Evolutionary conservation across 1,140 invertebrate species (phyloP).

Genomic region (Drosophila funebris): DNA sequence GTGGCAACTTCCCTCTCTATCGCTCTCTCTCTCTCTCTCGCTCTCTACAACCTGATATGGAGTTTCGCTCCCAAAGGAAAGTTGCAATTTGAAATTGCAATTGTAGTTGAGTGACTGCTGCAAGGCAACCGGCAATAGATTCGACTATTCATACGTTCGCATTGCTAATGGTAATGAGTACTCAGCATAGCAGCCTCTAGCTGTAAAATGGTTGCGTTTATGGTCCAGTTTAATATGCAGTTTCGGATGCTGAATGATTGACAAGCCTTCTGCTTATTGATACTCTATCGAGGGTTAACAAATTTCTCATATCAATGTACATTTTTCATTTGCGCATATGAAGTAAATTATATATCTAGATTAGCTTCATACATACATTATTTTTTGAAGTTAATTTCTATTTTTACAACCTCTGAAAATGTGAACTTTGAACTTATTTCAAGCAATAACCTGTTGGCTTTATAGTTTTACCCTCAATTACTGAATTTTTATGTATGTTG

Average conservation of each 20-base stretch:
- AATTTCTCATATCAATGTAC: no score
- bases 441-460: background rate
- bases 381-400: no score
- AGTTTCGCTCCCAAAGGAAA: conserved; percentile 25
- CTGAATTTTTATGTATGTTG: conserved; percentile 42
- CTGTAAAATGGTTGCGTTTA: background rate
- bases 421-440: background rate
- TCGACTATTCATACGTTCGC: background rate
- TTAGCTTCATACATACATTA: no score
- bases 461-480: conserved; percentile 56
- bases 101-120: conserved; percentile 15
- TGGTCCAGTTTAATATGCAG: background rate
- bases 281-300: background rate
- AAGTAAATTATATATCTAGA: no score
- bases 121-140: background rate
- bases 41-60: background rate
- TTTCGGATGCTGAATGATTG: background rate
- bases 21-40: background rate
- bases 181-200: background rate
- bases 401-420: no score
- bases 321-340: no score
- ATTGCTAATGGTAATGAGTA: conserved; percentile 19
- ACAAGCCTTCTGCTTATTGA: background rate
- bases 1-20: conserved; percentile 7
- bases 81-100: conserved; percentile 11